These are phyloP conservation scores for Spheniscus mendiculus DNA, from an alignment of 2,113 vertebrate genomes.

Conservation along the genomic window DNA sequence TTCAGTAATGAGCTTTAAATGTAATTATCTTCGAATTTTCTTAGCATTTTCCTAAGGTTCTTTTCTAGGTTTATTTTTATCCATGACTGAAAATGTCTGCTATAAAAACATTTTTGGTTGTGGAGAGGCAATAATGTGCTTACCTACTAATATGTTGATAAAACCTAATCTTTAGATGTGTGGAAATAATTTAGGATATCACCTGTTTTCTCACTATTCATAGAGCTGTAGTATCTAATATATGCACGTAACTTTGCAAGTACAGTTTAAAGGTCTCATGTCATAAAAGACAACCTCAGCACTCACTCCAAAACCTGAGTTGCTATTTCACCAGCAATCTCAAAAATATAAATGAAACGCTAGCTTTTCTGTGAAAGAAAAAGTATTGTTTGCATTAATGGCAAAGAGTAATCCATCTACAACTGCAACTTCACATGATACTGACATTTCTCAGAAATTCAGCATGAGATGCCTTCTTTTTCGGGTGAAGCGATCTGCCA, in stretches of 20 bases:
- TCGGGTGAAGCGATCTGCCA: neutral
- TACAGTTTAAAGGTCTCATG: neutral
- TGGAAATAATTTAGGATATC: neutral
- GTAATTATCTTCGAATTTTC: slow-evolving; percentile 31
- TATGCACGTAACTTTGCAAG: neutral
- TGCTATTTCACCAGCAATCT: neutral
- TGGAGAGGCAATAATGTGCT: neutral
- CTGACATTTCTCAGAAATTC: slow-evolving; percentile 13
- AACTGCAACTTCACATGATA: neutral
- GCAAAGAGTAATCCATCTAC: neutral
- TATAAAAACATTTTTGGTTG: neutral
- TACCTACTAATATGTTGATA: neutral
- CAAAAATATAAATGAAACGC: neutral
- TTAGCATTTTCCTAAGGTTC: neutral
- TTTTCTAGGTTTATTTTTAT: slow-evolving; percentile 41
- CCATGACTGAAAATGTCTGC: neutral
- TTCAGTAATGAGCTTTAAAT: slow-evolving; percentile 21
- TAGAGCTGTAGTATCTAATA: neutral
- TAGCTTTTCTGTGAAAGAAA: neutral
- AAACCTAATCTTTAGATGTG: neutral
- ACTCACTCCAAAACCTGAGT: neutral
- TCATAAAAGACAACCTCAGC: neutral
- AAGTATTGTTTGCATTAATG: neutral
- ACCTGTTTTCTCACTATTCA: neutral
- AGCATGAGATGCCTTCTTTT: neutral